Conservation (phyloP, 2,797 vertebrate genomes). For the Pangasius mekongensis region DNA sequence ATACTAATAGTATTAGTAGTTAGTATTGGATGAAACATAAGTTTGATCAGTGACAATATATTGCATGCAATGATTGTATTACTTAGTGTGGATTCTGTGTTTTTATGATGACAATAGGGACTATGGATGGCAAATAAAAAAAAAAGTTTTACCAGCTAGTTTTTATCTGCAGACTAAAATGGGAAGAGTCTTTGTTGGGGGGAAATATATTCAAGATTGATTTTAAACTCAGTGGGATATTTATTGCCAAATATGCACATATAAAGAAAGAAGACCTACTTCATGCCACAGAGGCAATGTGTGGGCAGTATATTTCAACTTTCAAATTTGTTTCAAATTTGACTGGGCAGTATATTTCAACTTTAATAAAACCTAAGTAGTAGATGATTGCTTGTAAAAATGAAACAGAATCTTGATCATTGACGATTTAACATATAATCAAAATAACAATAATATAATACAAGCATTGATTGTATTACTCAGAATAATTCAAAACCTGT, state of each 20-base stretch:
- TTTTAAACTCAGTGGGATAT: background rate
- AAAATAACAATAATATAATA: background rate
- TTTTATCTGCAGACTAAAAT: background rate
- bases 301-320: too few relatives aligned
- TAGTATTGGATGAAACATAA: background rate
- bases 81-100: too few relatives aligned
- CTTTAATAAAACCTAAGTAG: background rate
- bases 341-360: background rate
- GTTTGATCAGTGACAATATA: background rate
- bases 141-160: background rate
- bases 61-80: background rate
- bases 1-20: background rate
- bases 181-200: background rate
- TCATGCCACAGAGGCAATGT: background rate
- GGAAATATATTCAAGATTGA: background rate
- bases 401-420: background rate
- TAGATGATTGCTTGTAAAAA: background rate
- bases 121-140: background rate
- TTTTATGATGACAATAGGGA: background rate
- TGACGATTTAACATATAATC: background rate
- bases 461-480: background rate
- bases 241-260: background rate
- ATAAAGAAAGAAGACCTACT: background rate
- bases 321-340: conserved; percentile 1
- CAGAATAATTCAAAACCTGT: background rate